A percentile compares a stretch with the other conserved stretches of the same genome.
Conservation (phyloP, 2,113 vertebrate genomes). For the Hypomesus transpacificus region DNA sequence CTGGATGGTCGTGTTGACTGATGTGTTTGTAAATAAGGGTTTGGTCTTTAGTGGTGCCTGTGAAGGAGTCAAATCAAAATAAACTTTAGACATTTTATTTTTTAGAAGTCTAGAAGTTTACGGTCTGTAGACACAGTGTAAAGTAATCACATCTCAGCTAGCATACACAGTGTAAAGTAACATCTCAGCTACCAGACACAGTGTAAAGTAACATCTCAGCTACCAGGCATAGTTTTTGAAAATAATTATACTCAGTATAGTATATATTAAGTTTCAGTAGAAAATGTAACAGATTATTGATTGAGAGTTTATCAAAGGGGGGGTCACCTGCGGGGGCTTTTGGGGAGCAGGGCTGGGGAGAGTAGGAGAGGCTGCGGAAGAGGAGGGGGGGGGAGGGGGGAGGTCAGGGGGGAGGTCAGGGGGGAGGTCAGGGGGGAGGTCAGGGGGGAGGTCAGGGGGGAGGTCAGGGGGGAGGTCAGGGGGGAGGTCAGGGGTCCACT, state of each 20-base stretch:
- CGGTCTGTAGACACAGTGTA: too few species aligned
- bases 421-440: background rate
- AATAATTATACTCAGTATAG: too few species aligned
- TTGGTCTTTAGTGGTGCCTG: constrained; percentile 50
- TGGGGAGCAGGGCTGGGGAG: background rate
- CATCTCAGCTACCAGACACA: too few species aligned
- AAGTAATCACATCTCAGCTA: too few species aligned
- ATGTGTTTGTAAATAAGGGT: constrained; percentile 23
- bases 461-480: background rate
- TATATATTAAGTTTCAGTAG: too few species aligned
- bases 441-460: constrained; percentile 3
- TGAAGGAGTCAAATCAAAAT: background rate
- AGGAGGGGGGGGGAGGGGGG: background rate
- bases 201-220: too few species aligned
- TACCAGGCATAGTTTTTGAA: too few species aligned
- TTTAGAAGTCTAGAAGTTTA: background rate
- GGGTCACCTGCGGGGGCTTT: constrained; percentile 34
- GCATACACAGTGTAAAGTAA: too few species aligned
- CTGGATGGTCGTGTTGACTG: background rate
- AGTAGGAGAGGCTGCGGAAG: background rate
- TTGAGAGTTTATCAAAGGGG: background rate
- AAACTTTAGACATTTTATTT: background rate
- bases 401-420: constrained; percentile 32
- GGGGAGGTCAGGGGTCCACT: constrained; percentile 62
- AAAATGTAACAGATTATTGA: background rate